These are phyloP conservation scores for Vanacampus margaritifer DNA, from an alignment of 2,113 vertebrate genomes.

Conservation along the genomic window DNA sequence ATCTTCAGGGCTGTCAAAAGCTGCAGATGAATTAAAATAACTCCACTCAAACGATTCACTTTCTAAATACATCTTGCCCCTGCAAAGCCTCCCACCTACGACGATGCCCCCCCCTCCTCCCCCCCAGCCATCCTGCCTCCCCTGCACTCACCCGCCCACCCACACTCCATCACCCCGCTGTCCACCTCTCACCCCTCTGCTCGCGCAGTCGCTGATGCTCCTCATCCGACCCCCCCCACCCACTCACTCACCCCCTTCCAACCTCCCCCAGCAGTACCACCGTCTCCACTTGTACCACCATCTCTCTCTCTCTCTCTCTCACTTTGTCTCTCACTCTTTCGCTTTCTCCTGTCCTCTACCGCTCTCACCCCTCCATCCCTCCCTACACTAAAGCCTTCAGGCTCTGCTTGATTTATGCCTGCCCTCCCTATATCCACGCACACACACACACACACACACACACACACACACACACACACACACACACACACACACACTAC, in stretches of 20 bases:
- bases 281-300: constrained; percentile 56
- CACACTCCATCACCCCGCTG: constrained; percentile 60
- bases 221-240: constrained; percentile 60
- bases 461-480: constrained; percentile 36
- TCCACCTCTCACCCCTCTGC: constrained; percentile 65
- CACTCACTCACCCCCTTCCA: constrained; percentile 61
- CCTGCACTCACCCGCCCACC: constrained; percentile 61
- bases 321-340: constrained; percentile 27
- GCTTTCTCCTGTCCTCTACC: constrained; percentile 56
- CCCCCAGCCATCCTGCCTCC: constrained; percentile 50
- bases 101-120: constrained; percentile 55
- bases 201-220: constrained; percentile 49
- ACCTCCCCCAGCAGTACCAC: constrained; percentile 63
- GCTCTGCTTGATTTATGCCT: constrained; percentile 70
- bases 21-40: neutral
- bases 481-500: constrained; percentile 40
- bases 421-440: constrained; percentile 58
- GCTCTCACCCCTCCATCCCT: constrained; percentile 57
- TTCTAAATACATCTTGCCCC: constrained; percentile 41
- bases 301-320: constrained; percentile 27
- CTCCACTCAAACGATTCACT: constrained; percentile 1
- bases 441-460: constrained; percentile 19
- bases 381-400: constrained; percentile 65
- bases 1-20: constrained; percentile 5
- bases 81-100: constrained; percentile 44